These are phyloP conservation scores for Salvator merianae DNA, from an alignment of 2,113 vertebrate species.

Conservation along the genomic window DNA sequence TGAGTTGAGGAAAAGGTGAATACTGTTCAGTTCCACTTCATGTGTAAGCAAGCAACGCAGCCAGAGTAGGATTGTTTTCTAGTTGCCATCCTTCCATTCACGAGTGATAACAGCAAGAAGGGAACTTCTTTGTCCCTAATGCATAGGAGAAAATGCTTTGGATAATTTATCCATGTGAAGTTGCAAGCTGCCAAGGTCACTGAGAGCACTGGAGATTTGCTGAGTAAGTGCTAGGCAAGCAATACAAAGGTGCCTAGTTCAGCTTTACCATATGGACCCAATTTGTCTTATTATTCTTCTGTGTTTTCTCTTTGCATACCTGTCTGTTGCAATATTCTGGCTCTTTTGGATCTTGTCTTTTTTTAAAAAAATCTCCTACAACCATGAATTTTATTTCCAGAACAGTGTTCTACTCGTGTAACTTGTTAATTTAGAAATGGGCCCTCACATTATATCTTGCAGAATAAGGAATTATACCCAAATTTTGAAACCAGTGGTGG, in stretches of 20 bases:
- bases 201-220: conserved; percentile 16
- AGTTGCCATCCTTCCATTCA: neutral
- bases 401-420: neutral
- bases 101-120: conserved; percentile 1
- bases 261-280: conserved; percentile 37
- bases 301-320: conserved; percentile 20
- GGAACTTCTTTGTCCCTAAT: conserved; percentile 31
- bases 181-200: conserved; percentile 34
- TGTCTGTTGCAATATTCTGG: neutral
- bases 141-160: conserved; percentile 29
- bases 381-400: neutral
- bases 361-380: neutral
- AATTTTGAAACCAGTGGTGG: neutral
- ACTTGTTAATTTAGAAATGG: neutral
- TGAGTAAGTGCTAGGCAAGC: conserved; percentile 35
- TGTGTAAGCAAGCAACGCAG: neutral
- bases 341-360: neutral
- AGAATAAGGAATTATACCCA: neutral
- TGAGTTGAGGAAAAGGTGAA: neutral
- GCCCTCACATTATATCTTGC: neutral
- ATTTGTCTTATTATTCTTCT: conserved; percentile 31
- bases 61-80: neutral
- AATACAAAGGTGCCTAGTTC: conserved; percentile 29
- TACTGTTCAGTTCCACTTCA: neutral
- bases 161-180: conserved; percentile 37